Evolutionary conservation across 2,113 vertebrate genomes (phyloP).

Genomic region (Neoarius graeffei): DNA sequence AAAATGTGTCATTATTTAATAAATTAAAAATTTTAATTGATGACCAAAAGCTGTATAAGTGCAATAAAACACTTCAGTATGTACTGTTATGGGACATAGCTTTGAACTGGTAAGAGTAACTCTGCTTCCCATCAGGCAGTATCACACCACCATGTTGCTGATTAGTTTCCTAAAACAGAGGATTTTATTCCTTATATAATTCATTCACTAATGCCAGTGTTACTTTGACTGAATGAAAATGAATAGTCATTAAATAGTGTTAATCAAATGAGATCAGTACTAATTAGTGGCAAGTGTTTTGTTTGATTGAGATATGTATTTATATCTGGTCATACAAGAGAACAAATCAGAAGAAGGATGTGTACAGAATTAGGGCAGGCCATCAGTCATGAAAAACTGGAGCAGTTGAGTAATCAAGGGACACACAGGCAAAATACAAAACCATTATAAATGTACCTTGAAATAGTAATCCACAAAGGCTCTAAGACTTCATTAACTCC

Average conservation of each 20-base stretch:
- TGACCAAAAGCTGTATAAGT: neutral
- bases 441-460: neutral
- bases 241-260: neutral
- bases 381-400: slow-evolving; percentile 43
- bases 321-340: neutral
- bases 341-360: neutral
- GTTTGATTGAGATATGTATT: no score
- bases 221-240: neutral
- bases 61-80: neutral
- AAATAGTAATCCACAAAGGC: slow-evolving; percentile 3
- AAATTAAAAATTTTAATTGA: no score
- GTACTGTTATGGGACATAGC: neutral
- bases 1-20: no score
- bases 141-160: neutral
- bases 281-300: neutral
- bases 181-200: neutral
- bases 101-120: neutral
- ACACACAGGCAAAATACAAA: neutral
- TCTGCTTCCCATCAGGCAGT: neutral
- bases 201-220: neutral
- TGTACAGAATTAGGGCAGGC: slow-evolving; percentile 13
- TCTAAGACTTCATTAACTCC: neutral
- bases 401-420: slow-evolving; percentile 35
- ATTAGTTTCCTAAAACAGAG: neutral
- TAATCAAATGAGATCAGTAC: neutral